phyloP scores from a whole-genome alignment of 2,113 vertebrate genomes.

The Oreochromis spilurus region DNA sequence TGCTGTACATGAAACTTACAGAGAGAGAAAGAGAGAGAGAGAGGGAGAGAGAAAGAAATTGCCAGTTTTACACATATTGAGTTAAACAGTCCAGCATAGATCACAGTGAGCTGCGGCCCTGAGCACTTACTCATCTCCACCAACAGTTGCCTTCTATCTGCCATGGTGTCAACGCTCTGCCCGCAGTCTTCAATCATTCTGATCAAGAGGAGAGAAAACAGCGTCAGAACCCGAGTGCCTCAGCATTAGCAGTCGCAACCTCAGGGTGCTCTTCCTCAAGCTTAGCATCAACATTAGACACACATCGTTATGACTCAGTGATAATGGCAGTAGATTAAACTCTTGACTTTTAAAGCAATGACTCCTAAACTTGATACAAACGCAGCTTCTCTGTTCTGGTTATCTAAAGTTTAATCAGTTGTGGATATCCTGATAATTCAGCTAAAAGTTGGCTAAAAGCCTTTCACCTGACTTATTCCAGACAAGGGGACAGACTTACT shows the following conservation, averaged over 20 bases:
- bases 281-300: neutral
- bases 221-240: neutral
- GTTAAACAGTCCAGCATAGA: slow-evolving; percentile 1
- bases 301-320: neutral
- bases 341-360: neutral
- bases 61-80: slow-evolving; percentile 9
- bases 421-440: neutral
- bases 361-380: neutral
- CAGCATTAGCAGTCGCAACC: neutral
- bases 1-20: slow-evolving; percentile 3
- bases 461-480: neutral
- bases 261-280: neutral
- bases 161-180: slow-evolving; percentile 90
- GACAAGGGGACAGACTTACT: neutral
- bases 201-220: slow-evolving; percentile 63
- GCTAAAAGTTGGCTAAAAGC: neutral
- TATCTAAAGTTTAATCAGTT: neutral
- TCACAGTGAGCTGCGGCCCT: neutral
- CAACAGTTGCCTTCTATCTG: slow-evolving; percentile 98
- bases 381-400: neutral
- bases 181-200: slow-evolving; percentile 97
- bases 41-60: neutral
- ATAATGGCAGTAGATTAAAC: neutral
- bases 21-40: neutral
- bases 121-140: slow-evolving; percentile 97